Evolutionary conservation across 1,140 invertebrate species (phyloP).

Genomic region (Piezodorus guildinii): DNA sequence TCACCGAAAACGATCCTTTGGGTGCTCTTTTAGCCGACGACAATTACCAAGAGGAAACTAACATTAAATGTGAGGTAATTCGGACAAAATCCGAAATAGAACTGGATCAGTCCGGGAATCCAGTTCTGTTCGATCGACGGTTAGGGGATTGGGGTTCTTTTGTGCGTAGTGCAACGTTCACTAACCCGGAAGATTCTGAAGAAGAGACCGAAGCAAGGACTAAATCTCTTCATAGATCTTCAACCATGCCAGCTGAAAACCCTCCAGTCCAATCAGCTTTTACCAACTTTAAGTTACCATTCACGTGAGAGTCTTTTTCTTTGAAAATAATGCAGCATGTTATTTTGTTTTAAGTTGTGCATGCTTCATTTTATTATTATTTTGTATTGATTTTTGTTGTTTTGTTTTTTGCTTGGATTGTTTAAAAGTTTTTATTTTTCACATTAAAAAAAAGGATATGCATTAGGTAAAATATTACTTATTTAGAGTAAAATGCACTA

Average conservation of each 20-base stretch:
- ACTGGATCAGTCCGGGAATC: conserved; percentile 29
- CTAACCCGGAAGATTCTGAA: conserved; percentile 22
- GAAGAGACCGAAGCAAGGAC: conserved; percentile 27
- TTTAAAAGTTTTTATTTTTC: no score
- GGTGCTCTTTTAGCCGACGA: conserved; percentile 52
- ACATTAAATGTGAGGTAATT: conserved; percentile 20
- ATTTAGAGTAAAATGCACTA: no score
- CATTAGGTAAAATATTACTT: no score
- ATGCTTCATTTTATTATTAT: no score
- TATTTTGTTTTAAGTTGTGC: no score
- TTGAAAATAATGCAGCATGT: conserved; percentile 3
- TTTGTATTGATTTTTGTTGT: no score
- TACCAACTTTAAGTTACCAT: conserved; percentile 68
- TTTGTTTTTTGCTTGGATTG: no score
- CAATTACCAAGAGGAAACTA: conserved; percentile 34
- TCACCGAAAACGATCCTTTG: conserved; percentile 81
- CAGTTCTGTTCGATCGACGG: conserved; percentile 28
- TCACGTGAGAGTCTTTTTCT: conserved; percentile 51
- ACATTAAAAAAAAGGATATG: no score
- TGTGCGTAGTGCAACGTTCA: conserved; percentile 29
- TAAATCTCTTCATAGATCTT: conserved; percentile 55
- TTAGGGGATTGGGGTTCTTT: conserved; percentile 30
- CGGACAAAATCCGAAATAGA: conserved; percentile 29
- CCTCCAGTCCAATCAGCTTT: conserved; percentile 36
- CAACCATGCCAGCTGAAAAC: conserved; percentile 57